phyloP scores from a whole-genome alignment of 2,888 invertebrate genomes.

The Caenorhabditis doughertyi region DNA sequence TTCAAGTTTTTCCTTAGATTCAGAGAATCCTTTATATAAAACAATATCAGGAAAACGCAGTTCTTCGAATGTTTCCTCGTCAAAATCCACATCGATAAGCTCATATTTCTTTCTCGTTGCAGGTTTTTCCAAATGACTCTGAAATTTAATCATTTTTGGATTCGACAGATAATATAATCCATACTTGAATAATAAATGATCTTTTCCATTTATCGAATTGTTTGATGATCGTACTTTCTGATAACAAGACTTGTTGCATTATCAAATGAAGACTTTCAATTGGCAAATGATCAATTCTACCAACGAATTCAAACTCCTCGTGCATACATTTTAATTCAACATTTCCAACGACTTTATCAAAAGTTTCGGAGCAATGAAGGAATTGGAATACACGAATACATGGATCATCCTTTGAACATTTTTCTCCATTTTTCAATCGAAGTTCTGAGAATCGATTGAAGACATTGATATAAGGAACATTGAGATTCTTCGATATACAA shows the following conservation, averaged over 20 bases:
- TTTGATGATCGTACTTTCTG: not conserved
- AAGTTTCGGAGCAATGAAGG: slow-evolving; percentile 3
- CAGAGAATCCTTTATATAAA: too few relatives aligned
- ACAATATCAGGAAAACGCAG: too few relatives aligned
- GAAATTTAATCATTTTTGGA: not conserved
- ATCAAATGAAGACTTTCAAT: slow-evolving; percentile 11
- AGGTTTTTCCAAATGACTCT: too few relatives aligned
- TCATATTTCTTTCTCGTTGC: too few relatives aligned
- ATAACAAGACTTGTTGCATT: not conserved
- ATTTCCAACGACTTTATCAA: not conserved
- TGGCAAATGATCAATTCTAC: not conserved
- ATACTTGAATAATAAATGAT: too few relatives aligned
- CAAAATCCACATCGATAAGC: too few relatives aligned
- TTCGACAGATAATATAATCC: too few relatives aligned
- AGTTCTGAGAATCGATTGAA: slow-evolving; percentile 6
- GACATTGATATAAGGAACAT: not conserved
- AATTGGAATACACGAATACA: slow-evolving; percentile 3
- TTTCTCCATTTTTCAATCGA: slow-evolving; percentile 8
- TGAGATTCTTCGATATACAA: not conserved
- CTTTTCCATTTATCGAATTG: not conserved
- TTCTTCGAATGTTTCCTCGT: too few relatives aligned
- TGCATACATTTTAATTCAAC: slow-evolving; percentile 1
- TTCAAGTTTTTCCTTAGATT: too few relatives aligned
- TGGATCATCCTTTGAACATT: not conserved
- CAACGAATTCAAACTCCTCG: slow-evolving; percentile 15